Evolutionary conservation across 2,113 vertebrate species (phyloP).

Genomic region (Prionailurus viverrinus): DNA sequence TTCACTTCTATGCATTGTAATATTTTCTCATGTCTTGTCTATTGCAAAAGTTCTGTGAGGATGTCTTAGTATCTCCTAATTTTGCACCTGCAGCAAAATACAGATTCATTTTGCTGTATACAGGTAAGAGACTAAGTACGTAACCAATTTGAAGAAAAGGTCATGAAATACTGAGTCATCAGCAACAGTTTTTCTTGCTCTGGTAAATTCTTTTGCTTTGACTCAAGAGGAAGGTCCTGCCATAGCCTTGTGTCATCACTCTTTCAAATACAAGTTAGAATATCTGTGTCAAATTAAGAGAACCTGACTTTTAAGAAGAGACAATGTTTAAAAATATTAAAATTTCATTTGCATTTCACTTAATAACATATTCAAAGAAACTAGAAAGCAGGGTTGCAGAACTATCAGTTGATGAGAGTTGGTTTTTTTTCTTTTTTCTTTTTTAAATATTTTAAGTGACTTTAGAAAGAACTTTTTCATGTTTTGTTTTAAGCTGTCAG

Average conservation of each 20-base stretch:
- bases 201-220: constrained; percentile 38
- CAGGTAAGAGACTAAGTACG: not conserved
- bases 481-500: not conserved
- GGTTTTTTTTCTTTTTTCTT: not conserved
- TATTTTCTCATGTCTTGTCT: not conserved
- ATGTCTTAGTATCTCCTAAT: constrained; percentile 36
- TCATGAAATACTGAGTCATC: constrained; percentile 45
- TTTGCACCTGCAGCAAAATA: not conserved
- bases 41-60: not conserved
- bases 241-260: not conserved
- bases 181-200: constrained; percentile 31
- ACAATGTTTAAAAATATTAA: not conserved
- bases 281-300: not conserved
- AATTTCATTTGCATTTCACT: not conserved
- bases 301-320: not conserved
- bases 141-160: constrained; percentile 25
- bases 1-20: not conserved
- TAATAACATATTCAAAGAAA: not conserved
- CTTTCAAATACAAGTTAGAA: not conserved
- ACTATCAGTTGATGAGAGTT: not conserved
- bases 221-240: constrained; percentile 12
- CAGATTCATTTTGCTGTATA: not conserved
- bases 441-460: not conserved
- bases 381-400: not conserved
- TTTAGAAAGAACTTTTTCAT: not conserved